Evolutionary conservation across 2,888 invertebrate genomes (phyloP).

Genomic region (Eumerus sabulonum): DNA sequence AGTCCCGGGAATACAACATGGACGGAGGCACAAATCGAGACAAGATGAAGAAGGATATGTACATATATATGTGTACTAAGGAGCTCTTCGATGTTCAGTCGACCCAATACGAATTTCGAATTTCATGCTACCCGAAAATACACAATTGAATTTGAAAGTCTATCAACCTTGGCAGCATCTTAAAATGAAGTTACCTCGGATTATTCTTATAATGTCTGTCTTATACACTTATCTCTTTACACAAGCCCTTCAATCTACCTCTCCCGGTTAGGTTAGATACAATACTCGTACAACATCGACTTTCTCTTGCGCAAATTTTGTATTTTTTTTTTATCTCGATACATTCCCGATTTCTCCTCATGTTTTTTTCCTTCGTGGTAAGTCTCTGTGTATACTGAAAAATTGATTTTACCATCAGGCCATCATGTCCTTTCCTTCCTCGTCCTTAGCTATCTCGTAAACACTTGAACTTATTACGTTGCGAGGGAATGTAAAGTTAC

Average conservation of each 20-base stretch:
- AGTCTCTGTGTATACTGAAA: conserved; percentile 7
- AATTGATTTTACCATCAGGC: conserved; percentile 33
- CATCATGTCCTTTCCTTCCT: neutral
- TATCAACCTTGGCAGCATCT: conserved; percentile 24
- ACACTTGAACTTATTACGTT: neutral
- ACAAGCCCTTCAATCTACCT: conserved; percentile 38
- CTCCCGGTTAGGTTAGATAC: neutral
- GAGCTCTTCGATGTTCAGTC: too few species aligned
- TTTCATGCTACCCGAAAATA: conserved; percentile 38
- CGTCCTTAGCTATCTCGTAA: too few species aligned
- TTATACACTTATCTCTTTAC: conserved; percentile 54
- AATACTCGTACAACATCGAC: too few species aligned
- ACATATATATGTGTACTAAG: too few species aligned
- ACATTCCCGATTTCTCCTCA: conserved; percentile 1
- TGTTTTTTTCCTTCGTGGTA: neutral
- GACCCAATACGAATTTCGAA: conserved; percentile 31
- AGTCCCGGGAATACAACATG: too few species aligned
- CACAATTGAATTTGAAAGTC: conserved; percentile 48
- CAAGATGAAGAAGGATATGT: conserved; percentile 2
- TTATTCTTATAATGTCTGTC: conserved; percentile 57
- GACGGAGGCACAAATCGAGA: too few species aligned
- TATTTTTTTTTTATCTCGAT: conserved; percentile 12
- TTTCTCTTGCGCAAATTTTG: too few species aligned
- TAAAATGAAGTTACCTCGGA: conserved; percentile 48
- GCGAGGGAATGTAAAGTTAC: neutral